These are phyloP conservation scores for Aromia moschata DNA, from an alignment of 2,888 invertebrate species.

Conservation along the genomic window DNA sequence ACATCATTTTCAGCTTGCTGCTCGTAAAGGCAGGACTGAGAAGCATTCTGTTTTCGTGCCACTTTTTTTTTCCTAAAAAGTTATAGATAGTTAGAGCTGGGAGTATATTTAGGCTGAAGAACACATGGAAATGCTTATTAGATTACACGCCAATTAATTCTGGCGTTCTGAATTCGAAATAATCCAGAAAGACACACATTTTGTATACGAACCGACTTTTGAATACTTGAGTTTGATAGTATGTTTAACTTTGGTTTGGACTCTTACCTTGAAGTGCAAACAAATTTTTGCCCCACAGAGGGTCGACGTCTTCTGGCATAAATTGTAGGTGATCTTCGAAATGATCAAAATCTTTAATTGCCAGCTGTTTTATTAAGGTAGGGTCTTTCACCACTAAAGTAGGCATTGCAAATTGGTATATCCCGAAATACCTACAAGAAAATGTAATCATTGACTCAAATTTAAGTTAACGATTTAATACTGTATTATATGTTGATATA, in stretches of 20 bases:
- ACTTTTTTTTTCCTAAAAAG: slow-evolving; percentile 31
- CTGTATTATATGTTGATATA: too few relatives aligned
- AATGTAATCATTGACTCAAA: too few relatives aligned
- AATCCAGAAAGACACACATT: too few relatives aligned
- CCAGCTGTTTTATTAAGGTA: slow-evolving; percentile 68
- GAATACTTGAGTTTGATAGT: too few relatives aligned
- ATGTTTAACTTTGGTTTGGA: too few relatives aligned
- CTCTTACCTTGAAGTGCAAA: slow-evolving; percentile 26
- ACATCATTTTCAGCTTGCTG: slow-evolving; percentile 64
- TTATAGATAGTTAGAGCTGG: not conserved
- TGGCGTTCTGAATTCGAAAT: too few relatives aligned
- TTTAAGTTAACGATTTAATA: too few relatives aligned
- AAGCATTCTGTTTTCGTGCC: slow-evolving; percentile 61
- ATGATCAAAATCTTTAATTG: slow-evolving; percentile 69
- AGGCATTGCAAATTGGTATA: slow-evolving; percentile 55
- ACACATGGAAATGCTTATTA: too few relatives aligned
- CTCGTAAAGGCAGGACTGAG: slow-evolving; percentile 63
- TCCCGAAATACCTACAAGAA: slow-evolving; percentile 47
- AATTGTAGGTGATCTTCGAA: slow-evolving; percentile 17
- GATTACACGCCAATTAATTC: too few relatives aligned
- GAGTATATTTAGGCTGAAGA: too few relatives aligned
- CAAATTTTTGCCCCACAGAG: slow-evolving; percentile 63
- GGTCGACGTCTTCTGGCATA: slow-evolving; percentile 57
- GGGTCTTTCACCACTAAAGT: slow-evolving; percentile 66
- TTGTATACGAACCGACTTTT: too few relatives aligned